A percentile compares a stretch with the other conserved stretches of the same genome.
These are phyloP conservation scores for Lutjanus campechanus DNA, from an alignment of 2,797 vertebrate species.

Conservation along the genomic window DNA sequence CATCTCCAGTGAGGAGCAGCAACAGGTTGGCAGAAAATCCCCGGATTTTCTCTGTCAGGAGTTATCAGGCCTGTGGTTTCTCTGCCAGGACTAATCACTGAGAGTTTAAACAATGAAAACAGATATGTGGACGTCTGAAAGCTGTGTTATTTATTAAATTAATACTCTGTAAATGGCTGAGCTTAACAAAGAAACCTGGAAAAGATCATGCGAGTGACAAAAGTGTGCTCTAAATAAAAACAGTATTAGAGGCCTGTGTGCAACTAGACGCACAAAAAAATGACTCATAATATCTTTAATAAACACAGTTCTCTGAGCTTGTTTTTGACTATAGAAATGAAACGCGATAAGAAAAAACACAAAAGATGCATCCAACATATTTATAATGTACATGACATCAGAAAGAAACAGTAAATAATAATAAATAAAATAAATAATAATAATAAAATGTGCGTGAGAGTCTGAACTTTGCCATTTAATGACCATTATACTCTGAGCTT, in stretches of 20 bases:
- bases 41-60: slow-evolving; percentile 54
- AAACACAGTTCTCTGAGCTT: not conserved
- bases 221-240: not conserved
- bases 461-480: not conserved
- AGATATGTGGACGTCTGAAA: slow-evolving; percentile 4
- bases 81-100: slow-evolving; percentile 21
- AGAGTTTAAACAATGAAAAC: slow-evolving; percentile 19
- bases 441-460: not conserved
- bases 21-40: slow-evolving; percentile 71
- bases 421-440: no score
- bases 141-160: slow-evolving; percentile 1
- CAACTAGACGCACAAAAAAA: not conserved
- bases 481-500: not conserved
- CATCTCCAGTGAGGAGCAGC: slow-evolving; percentile 51
- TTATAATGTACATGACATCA: not conserved
- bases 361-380: not conserved
- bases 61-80: slow-evolving; percentile 26
- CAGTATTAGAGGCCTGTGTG: not conserved
- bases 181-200: not conserved
- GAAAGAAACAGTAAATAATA: no score
- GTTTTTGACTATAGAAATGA: not conserved
- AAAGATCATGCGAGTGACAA: not conserved
- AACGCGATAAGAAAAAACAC: not conserved
- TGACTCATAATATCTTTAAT: not conserved
- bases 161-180: not conserved